Evolutionary conservation across 2,113 vertebrate species (phyloP).

Genomic region (Aptenodytes patagonicus): DNA sequence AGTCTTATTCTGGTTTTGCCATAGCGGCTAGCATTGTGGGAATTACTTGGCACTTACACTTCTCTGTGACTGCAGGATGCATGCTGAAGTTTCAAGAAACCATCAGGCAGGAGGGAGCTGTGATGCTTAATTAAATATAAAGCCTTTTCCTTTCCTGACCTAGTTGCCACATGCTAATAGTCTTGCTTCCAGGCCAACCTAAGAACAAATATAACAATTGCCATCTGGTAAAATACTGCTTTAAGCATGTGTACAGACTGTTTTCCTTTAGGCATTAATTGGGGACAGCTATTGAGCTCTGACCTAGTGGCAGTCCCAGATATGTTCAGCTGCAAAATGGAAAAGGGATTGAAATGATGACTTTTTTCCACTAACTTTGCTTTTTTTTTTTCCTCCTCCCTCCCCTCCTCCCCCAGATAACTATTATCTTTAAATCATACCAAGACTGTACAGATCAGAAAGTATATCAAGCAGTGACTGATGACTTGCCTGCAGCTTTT

Average conservation of each 20-base stretch:
- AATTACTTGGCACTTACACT: not conserved
- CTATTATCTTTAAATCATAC: constrained; percentile 94
- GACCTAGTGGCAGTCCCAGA: not conserved
- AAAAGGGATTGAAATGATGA: not conserved
- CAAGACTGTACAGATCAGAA: constrained; percentile 93
- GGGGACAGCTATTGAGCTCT: not conserved
- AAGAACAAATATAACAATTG: not conserved
- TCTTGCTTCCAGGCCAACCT: not conserved
- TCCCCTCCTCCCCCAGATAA: constrained; percentile 75
- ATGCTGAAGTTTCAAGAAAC: not conserved
- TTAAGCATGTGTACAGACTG: not conserved
- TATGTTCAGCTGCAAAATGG: not conserved
- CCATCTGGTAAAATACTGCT: not conserved
- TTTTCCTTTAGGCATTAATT: not conserved
- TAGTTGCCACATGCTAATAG: not conserved
- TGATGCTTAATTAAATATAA: not conserved
- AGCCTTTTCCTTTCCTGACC: not conserved
- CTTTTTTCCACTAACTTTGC: not conserved
- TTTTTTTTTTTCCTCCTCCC: not conserved
- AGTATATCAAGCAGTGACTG: constrained; percentile 93
- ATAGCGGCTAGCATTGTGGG: not conserved
- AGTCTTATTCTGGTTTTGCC: not conserved
- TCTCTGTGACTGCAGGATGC: not conserved
- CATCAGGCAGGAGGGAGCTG: not conserved
- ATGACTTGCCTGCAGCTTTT: constrained; percentile 93